phyloP scores from a whole-genome alignment of 1,140 invertebrate genomes.

The Xylocopa sonorina region DNA sequence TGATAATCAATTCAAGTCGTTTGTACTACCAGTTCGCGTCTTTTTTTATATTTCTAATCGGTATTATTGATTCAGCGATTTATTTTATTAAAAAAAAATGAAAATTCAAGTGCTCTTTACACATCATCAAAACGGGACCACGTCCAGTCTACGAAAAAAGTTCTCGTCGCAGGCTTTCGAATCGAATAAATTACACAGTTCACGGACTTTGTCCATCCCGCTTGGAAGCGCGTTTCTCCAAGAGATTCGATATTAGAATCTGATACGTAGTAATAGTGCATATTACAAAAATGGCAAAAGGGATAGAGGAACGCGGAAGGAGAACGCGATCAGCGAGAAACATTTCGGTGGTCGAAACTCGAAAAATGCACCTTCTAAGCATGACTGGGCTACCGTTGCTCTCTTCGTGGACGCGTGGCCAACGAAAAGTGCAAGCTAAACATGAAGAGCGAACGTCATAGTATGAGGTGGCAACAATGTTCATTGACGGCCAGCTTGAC shows the following conservation, averaged over 20 bases:
- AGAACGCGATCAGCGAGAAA: slow-evolving; percentile 34
- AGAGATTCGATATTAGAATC: too few relatives aligned
- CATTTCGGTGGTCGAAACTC: slow-evolving; percentile 56
- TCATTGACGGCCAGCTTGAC: slow-evolving; percentile 73
- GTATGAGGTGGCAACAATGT: slow-evolving; percentile 79
- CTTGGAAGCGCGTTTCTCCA: too few relatives aligned
- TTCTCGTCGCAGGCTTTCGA: neutral
- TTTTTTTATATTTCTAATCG: too few relatives aligned
- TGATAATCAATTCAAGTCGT: too few relatives aligned
- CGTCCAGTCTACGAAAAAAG: neutral
- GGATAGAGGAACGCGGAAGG: slow-evolving; percentile 47
- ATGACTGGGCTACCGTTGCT: slow-evolving; percentile 74
- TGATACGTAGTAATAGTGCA: too few relatives aligned
- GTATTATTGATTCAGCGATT: too few relatives aligned
- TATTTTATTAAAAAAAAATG: too few relatives aligned
- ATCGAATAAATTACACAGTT: too few relatives aligned
- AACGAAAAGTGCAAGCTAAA: slow-evolving; percentile 78
- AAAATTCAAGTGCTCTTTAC: too few relatives aligned
- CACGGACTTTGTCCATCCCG: too few relatives aligned
- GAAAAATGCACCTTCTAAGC: slow-evolving; percentile 77
- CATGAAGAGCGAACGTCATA: slow-evolving; percentile 77
- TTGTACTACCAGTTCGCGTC: too few relatives aligned
- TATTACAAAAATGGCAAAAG: too few relatives aligned
- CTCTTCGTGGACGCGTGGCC: slow-evolving; percentile 67
- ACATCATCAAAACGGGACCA: neutral